Evolutionary conservation across 2,113 vertebrate genomes (phyloP), one percentile per base, ranked within the genome.

Genomic region (Hassar affinis): DNA sequence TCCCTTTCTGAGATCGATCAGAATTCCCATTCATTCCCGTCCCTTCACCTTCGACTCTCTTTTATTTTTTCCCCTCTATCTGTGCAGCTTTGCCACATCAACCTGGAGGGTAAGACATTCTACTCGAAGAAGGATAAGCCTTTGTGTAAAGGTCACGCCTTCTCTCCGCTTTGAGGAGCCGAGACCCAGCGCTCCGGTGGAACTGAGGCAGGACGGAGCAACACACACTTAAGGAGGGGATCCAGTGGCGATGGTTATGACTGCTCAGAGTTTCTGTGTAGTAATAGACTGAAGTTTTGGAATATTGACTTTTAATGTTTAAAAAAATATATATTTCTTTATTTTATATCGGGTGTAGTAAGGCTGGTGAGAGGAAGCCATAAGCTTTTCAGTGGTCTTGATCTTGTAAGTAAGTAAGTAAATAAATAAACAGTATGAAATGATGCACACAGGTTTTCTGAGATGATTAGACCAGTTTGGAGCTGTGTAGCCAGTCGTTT

Each of bases 91-190:
- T 99, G 98, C 94, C 97, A 99, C 90, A 95, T 96, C 90, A 99
- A 99, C 93, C 92, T 99, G 93, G 98, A 99, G 96, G 98, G 98
- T 88, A 99, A 99, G 94, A 99, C 98, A 0, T 99, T 99, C 95
- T 99, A 96, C 91, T 99, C 97, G 84, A 99, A 98, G 95, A 99
- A 99, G 92, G 97, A 99, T 93, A 99, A 99, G 92, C 98, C 98
- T 0, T 95, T 99, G 88, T 99, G 98, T 95, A 99, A 99, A 95
- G 96, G 96, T 93, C 98, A 99, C 0, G 98, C 98, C 89, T 99
- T 99, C 86, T 96, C 98, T 88, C 95, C 97, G 0, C 96, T 99
- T 88, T 99, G 95, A 98, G 59, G 77, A 25, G 30, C 61, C 15
- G 30, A 69, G 56, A 27, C n/a, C 76, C 69, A 66, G 49, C 22